Conservation (phyloP, 2,888 invertebrate species). For the Kryphioiulus occultus region DNA sequence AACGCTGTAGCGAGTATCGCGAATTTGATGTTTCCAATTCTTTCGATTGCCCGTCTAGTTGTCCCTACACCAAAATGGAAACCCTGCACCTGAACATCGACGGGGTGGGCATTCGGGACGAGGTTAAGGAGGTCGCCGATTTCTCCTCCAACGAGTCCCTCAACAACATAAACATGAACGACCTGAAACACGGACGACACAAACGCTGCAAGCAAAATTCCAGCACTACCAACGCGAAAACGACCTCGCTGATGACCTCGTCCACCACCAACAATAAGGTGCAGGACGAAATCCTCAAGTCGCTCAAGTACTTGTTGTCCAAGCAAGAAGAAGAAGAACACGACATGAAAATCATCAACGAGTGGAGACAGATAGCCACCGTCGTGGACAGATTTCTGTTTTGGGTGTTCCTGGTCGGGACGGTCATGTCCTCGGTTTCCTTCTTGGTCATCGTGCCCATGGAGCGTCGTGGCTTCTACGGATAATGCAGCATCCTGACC, state of each 20-base stretch:
- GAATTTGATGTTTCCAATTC: constrained; percentile 18
- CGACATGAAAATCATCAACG: constrained; percentile 64
- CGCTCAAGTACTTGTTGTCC: constrained; percentile 63
- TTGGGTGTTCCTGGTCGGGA: constrained; percentile 67
- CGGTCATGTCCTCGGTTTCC: constrained; percentile 64
- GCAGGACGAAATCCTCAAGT: constrained; percentile 64
- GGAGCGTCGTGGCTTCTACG: constrained; percentile 51
- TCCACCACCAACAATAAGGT: constrained; percentile 54
- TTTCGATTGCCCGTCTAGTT: constrained; percentile 43
- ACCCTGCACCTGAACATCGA: constrained; percentile 45
- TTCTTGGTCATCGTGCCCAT: constrained; percentile 66
- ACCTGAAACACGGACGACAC: constrained; percentile 43
- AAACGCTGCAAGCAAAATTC: constrained; percentile 37
- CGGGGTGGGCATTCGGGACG: constrained; percentile 31
- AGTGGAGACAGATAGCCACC: constrained; percentile 68
- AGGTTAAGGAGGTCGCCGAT: constrained; percentile 51
- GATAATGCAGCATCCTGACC: neutral
- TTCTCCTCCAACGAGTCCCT: constrained; percentile 55
- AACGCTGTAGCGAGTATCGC: constrained; percentile 50
- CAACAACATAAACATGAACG: constrained; percentile 53
- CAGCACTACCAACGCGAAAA: neutral
- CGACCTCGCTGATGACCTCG: constrained; percentile 44
- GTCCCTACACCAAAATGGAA: constrained; percentile 35
- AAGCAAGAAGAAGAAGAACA: constrained; percentile 65
- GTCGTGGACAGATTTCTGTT: constrained; percentile 67